Evolutionary conservation across 2,113 vertebrate genomes (phyloP).

Genomic region (Todiramphus saurophagus): DNA sequence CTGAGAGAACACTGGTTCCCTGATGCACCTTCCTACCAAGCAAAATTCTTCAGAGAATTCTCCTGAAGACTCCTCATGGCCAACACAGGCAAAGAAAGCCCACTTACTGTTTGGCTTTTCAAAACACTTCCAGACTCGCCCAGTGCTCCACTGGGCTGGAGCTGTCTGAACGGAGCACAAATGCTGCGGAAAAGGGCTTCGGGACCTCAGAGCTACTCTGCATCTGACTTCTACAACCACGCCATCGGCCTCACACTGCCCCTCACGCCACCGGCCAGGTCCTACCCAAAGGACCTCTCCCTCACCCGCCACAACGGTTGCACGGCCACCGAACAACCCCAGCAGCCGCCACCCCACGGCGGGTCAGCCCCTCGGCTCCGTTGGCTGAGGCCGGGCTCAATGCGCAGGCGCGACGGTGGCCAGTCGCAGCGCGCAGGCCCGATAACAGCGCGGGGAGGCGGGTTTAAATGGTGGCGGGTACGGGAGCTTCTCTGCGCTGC

Average conservation of each 20-base stretch:
- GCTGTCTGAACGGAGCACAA: background rate
- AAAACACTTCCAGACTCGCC: background rate
- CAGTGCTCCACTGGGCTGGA: rapidly evolving
- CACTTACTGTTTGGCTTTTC: background rate
- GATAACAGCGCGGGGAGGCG: background rate
- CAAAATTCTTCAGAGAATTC: background rate
- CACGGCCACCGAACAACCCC: rapidly evolving
- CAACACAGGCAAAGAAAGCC: rapidly evolving
- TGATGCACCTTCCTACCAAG: background rate
- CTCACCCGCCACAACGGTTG: rapidly evolving
- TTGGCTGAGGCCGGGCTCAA: rapidly evolving
- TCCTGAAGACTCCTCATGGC: rapidly evolving
- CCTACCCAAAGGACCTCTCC: background rate
- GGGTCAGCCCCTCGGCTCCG: rapidly evolving
- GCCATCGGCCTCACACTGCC: rapidly evolving
- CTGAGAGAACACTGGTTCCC: background rate
- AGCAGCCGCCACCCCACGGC: no score
- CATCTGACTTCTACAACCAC: rapidly evolving
- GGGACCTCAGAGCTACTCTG: rapidly evolving
- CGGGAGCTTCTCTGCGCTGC: rapidly evolving
- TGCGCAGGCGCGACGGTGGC: background rate
- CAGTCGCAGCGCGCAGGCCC: background rate
- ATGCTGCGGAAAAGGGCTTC: rapidly evolving
- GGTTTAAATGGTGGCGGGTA: slow-evolving; percentile 12
- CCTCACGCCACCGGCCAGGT: background rate